These are phyloP conservation scores for Dryococelus australis DNA, from an alignment of 2,888 invertebrate species.

Conservation along the genomic window DNA sequence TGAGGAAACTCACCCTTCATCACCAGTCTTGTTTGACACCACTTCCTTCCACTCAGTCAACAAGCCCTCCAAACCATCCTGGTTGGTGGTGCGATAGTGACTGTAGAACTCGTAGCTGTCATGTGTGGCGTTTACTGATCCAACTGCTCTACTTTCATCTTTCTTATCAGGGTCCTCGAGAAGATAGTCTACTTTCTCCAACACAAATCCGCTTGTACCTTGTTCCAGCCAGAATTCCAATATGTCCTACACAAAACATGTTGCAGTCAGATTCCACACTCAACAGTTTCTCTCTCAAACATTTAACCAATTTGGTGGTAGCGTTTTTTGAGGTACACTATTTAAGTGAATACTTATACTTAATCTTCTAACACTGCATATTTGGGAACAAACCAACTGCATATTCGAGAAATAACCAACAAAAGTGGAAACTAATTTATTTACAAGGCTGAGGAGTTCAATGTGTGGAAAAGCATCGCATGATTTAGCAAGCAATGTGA, in stretches of 20 bases:
- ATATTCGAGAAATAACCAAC: too few relatives aligned
- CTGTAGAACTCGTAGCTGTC: constrained; percentile 69
- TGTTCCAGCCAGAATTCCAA: constrained; percentile 74
- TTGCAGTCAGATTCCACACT: neutral
- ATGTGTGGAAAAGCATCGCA: too few relatives aligned
- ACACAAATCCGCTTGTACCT: constrained; percentile 84
- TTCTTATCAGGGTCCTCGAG: constrained; percentile 65
- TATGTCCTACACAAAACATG: constrained; percentile 61
- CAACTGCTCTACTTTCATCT: constrained; percentile 60
- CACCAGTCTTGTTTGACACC: constrained; percentile 65
- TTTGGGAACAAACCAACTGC: too few relatives aligned
- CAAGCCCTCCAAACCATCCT: constrained; percentile 65
- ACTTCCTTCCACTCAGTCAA: constrained; percentile 69
- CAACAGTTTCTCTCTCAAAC: neutral
- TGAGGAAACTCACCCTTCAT: constrained; percentile 52
- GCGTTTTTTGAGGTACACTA: too few relatives aligned
- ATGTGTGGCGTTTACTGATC: constrained; percentile 57
- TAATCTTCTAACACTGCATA: too few relatives aligned
- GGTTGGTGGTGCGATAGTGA: constrained; percentile 72
- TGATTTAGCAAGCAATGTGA: too few relatives aligned
- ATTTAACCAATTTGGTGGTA: too few relatives aligned
- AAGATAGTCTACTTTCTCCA: constrained; percentile 72
- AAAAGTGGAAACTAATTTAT: too few relatives aligned
- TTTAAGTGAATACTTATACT: too few relatives aligned
- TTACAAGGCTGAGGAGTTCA: too few relatives aligned